Evolutionary conservation across 2,888 invertebrate genomes (phyloP), one percentile per base, ranked within the genome.

Genomic region (Leucania comma): DNA sequence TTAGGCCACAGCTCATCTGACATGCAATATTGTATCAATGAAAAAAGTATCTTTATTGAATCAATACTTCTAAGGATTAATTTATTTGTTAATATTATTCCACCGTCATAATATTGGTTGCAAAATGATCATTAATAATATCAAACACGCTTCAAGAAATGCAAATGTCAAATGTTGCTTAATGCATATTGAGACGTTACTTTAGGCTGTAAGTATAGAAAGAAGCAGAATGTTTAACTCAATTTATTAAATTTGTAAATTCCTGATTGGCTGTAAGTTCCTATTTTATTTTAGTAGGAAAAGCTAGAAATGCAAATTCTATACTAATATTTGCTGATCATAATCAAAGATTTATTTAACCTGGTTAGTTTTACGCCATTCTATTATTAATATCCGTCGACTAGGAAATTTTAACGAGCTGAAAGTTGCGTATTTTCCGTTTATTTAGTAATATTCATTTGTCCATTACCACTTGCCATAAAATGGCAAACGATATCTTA

Each of bases 81-180:
- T 35, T 35, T 35, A 35, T 35, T 35, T 35, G 35, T 10, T 38
- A 38, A 38, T 38, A 42, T 17, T 42, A 5, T 42, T 42, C 42
- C 4, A 4, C 17, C 17, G 4, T 42, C 5, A 17, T 42, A 17
- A 42, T 42, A 17, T 17, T 17, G 17, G 42, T 42, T 42, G 42
- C 42, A 42, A 42, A 42, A 42, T 42, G 17, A 42, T 17, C 42
- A 42, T 42, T 42, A 42, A 17, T 42, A 42, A 17, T 42, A 42
- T 17, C 14, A 17, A 42, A 42, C 42, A 17, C 20, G 17, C 65
- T 57, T 63, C n/a, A 65, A 26, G 50, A 50, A 51, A 51, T 63
- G 14, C 58, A 72, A 70, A 75, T 72, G 69, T 75, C 80, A 75
- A 50, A 46, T 17, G 42, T 42, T 42, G 42, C 42, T 17, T 42